Base-by-base conservation (phyloP, 2,797 vertebrate genomes). In the Emys orbicularis region DNA sequence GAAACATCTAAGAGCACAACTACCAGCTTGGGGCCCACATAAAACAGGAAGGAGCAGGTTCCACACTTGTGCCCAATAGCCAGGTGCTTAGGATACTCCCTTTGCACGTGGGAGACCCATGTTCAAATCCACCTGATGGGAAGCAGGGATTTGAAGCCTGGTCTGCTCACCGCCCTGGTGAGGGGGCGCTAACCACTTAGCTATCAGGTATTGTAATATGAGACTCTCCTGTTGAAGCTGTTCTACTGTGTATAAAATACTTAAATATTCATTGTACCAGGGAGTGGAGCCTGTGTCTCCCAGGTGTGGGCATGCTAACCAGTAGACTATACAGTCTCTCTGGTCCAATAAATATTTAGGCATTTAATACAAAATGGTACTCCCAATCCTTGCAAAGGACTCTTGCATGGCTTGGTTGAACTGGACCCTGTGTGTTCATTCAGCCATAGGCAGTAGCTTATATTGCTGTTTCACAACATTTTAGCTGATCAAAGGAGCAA, bases 381-480 rank as follows among this genome's bases (percentile, higher is more conserved):
- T 47, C 41, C 77, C 90, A 59, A 65, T 95, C 72, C 79, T 79
- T 52, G n/a, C 12, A 59, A 72, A 44, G 92, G 80, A 94, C 56
- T 90, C 90, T 93, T 1, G 0, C 8, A 27, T 65, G 95, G 93
- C 80, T 81, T 61, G 83, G 59, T 84, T 79, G 81, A 15, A 59
- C 68, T 93, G 81, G 88, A 92, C 91, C 49, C 6, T 87, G 89
- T 79, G 8, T 0, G 15, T 15, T 82, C 88, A 49, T 84, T 86
- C 91, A 81, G 82, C 91, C 86, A 92, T 53, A 86, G 79, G 86
- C 84, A 91, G 44, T 61, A 96, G 84, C 59, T 94, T 89, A 56
- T 3, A 0, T 25, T 83, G 80, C 49, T 81, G 50, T 95, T 91
- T 93, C 90, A 91, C 84, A 79, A 68, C 47, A 61, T 87, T 57